Conservation (phyloP, 1,140 invertebrate genomes). For the Danaus melanippus region DNA sequence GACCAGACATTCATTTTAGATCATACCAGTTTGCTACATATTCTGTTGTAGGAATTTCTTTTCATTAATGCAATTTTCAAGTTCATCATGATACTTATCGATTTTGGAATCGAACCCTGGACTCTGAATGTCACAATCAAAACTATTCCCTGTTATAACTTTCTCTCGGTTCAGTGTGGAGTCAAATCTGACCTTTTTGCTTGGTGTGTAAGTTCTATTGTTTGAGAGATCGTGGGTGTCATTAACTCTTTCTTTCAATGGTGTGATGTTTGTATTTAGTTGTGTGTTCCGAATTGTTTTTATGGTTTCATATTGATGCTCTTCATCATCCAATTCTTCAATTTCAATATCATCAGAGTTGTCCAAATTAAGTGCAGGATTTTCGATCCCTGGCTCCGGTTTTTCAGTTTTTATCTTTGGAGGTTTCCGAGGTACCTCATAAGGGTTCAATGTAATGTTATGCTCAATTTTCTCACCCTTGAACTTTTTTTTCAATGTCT, state of each 20-base stretch:
- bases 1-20: too few relatives aligned
- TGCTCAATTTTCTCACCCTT: conserved; percentile 59
- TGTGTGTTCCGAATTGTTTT: conserved; percentile 59
- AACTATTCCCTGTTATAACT: conserved; percentile 67
- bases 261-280: conserved; percentile 60
- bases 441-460: conserved; percentile 55
- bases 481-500: conserved; percentile 65
- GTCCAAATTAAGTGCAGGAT: conserved; percentile 62
- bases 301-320: conserved; percentile 56
- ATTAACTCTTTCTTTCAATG: conserved; percentile 43
- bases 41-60: conserved; percentile 67
- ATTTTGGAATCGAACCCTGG: conserved; percentile 62
- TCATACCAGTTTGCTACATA: conserved; percentile 25
- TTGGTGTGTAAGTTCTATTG: conserved; percentile 43
- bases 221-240: conserved; percentile 43
- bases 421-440: conserved; percentile 61
- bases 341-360: conserved; percentile 68
- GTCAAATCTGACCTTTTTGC: conserved; percentile 69
- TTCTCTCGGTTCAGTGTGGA: conserved; percentile 67
- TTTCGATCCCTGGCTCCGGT: conserved; percentile 58
- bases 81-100: conserved; percentile 68
- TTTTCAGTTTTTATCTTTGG: conserved; percentile 40
- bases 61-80: conserved; percentile 71
- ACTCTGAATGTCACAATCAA: conserved; percentile 56
- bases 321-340: conserved; percentile 55